Percentiles rank a stretch among this genome's conserved stretches.
phyloP scores from a whole-genome alignment of 1,140 invertebrate genomes.

The Hirudo medicinalis region DNA sequence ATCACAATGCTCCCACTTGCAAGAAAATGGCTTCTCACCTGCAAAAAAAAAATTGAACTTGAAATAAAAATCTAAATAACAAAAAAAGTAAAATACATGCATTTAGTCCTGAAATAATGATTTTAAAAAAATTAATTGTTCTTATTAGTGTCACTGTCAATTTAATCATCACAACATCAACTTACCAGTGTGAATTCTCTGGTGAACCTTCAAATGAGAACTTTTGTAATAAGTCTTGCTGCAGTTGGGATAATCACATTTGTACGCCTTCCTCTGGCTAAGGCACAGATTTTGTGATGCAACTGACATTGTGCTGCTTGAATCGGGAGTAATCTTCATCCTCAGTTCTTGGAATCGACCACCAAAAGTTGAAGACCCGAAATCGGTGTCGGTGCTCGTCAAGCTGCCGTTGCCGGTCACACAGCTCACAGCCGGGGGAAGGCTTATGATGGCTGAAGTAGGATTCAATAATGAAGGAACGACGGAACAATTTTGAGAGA shows the following conservation, averaged over 20 bases:
- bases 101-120: not conserved
- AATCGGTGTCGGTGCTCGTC: not conserved
- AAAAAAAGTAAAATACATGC: not conserved
- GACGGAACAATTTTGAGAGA: no score
- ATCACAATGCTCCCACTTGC: slow-evolving; percentile 75
- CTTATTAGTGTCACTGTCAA: not conserved
- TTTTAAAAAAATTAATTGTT: not conserved
- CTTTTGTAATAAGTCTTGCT: slow-evolving; percentile 77
- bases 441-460: no score
- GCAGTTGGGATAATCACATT: slow-evolving; percentile 48
- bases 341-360: not conserved
- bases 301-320: no score
- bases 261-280: slow-evolving; percentile 10
- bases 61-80: not conserved
- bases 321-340: not conserved
- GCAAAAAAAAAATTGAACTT: slow-evolving; percentile 20
- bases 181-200: slow-evolving; percentile 44
- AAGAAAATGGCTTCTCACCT: slow-evolving; percentile 45
- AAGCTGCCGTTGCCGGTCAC: not conserved
- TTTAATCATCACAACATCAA: not conserved
- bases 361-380: no score
- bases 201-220: slow-evolving; percentile 56
- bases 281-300: no score
- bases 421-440: not conserved
- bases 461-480: no score